Evolutionary conservation across 1,140 invertebrate genomes (phyloP), one percentile per base, ranked within the genome.

Genomic region (Achatina immaculata): DNA sequence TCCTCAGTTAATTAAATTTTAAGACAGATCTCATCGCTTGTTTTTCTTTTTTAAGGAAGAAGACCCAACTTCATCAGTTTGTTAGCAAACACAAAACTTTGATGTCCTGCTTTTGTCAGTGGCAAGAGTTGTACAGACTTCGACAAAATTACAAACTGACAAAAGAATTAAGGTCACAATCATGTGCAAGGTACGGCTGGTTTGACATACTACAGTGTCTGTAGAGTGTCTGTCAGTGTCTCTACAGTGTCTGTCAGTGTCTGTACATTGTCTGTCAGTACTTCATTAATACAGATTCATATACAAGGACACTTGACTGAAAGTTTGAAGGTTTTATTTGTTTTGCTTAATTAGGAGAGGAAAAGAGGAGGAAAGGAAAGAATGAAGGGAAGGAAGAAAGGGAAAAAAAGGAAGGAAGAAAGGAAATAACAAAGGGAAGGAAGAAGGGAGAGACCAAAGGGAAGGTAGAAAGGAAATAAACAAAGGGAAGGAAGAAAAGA

Each of bases 1-100:
- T 51, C 11, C 11, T 51, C 24, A 14, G 24, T 51, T 51, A 14
- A 14, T 14, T 51, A 11, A 51, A 24, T 24, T 51, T 51, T 11
- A 51, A 14, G 24, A 51, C n/a, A n/a, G n/a, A n/a, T n/a, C n/a
- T 11, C 48, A 51, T 51, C 24, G 9, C 19, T 14, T 16, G n/a
- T 36, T 36, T 19, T 42, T 78, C 19, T 42, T 1, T 78, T 45
- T 78, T n/a, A 28, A 78, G 77, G 42, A 68, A 65, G 34, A 78
- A 78, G 36, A 42, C 34, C 11, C 36, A 21, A 1, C 16, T 43
- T 0, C 77, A 78, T 48, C 62, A 48, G 21, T 16, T 16, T 28
- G 43, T 11, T 9, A 28, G n/a, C n/a, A 3, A 68, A 28, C 36
- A 40, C 21, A 69, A 68, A n/a, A 69, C 11, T 3, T 2, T 78